A percentile compares a stretch with the other conserved stretches of the same genome.
Conservation (phyloP, 2,888 invertebrate genomes). For the Labia minor region DNA sequence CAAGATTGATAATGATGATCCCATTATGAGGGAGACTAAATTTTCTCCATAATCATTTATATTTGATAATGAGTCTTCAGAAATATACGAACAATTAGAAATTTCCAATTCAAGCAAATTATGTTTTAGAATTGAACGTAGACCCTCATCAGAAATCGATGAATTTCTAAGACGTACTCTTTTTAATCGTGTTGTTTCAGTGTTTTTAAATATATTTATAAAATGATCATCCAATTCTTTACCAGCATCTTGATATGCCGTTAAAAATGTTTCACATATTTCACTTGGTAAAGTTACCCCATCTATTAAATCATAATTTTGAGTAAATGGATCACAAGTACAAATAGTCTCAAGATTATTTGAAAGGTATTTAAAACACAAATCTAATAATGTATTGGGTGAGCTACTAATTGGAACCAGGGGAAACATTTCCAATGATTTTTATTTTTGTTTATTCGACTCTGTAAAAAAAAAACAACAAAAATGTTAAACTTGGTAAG, state of each 20-base stretch:
- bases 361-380: conserved; percentile 52
- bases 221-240: conserved; percentile 54
- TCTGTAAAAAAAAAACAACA: no score
- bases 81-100: conserved; percentile 58
- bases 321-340: conserved; percentile 37
- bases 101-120: conserved; percentile 63
- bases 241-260: conserved; percentile 42
- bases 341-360: conserved; percentile 52
- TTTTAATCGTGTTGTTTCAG: conserved; percentile 53
- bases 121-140: conserved; percentile 60
- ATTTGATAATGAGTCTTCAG: conserved; percentile 48
- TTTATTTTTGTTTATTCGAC: no score
- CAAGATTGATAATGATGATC: conserved; percentile 52
- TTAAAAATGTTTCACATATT: conserved; percentile 58
- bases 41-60: conserved; percentile 36
- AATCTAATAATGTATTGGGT: conserved; percentile 52
- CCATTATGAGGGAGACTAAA: conserved; percentile 58
- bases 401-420: conserved; percentile 13
- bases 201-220: conserved; percentile 58
- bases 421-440: background rate
- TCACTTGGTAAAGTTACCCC: conserved; percentile 57
- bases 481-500: no score
- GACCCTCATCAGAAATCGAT: conserved; percentile 57
- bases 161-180: conserved; percentile 59
- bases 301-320: conserved; percentile 44